phyloP scores from a whole-genome alignment of 1,140 invertebrate species.

The Sycophaga agraensis region DNA sequence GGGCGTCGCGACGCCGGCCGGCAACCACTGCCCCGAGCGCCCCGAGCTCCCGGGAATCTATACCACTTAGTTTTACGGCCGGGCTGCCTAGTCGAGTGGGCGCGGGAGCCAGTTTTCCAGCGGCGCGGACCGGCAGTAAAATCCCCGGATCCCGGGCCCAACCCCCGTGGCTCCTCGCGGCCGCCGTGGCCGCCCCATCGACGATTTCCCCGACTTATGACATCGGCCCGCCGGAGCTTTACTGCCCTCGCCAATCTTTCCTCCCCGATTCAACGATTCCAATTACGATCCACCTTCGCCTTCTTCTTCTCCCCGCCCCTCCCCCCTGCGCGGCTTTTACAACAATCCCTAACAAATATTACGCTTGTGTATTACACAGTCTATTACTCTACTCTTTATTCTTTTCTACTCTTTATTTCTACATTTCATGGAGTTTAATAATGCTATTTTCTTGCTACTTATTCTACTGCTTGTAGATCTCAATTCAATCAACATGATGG shows the following conservation, averaged over 20 bases:
- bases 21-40: neutral
- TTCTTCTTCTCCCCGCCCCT: too few species aligned
- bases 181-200: constrained; percentile 17
- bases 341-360: too few species aligned
- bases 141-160: neutral
- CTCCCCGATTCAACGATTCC: too few species aligned
- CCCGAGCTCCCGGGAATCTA: constrained; percentile 37
- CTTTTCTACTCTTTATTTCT: too few species aligned
- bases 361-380: too few species aligned
- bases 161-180: constrained; percentile 1
- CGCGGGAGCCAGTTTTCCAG: constrained; percentile 23
- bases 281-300: too few species aligned
- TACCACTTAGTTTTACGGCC: constrained; percentile 53
- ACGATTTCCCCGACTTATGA: constrained; percentile 26
- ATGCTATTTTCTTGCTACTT: too few species aligned
- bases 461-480: too few species aligned
- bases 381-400: too few species aligned
- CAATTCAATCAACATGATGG: too few species aligned
- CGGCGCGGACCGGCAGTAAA: constrained; percentile 30
- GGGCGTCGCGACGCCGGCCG: constrained; percentile 9
- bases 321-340: too few species aligned
- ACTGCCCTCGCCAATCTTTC: neutral
- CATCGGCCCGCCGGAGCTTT: neutral
- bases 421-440: too few species aligned
- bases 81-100: constrained; percentile 41